These are phyloP conservation scores for Oenanthe melanoleuca DNA, from an alignment of 2,113 vertebrate genomes.

Conservation along the genomic window DNA sequence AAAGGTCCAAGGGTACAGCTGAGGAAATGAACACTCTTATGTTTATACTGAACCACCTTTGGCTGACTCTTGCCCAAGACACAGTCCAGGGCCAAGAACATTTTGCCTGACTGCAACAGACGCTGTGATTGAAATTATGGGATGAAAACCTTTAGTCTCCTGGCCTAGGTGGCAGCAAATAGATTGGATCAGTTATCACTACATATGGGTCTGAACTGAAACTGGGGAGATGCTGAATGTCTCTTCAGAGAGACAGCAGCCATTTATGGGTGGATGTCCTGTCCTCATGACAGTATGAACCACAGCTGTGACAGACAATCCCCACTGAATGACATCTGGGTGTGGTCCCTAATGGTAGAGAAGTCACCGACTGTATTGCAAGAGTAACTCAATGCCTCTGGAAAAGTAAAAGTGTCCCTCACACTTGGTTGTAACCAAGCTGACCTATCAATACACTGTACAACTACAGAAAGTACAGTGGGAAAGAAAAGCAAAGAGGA, in stretches of 20 bases:
- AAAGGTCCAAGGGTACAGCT: not conserved
- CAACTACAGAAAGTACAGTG: not conserved
- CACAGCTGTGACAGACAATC: not conserved
- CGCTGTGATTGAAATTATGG: not conserved
- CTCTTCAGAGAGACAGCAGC: not conserved
- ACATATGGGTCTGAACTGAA: not conserved
- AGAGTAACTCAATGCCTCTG: not conserved
- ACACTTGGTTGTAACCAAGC: not conserved
- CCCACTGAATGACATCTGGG: not conserved
- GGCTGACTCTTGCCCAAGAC: not conserved
- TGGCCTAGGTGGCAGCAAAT: not conserved
- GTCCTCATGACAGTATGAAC: not conserved
- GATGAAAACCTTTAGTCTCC: not conserved
- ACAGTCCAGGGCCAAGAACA: not conserved
- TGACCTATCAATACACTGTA: not conserved
- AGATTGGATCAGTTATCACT: not conserved
- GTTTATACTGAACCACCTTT: not conserved
- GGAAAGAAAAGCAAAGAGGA: not conserved
- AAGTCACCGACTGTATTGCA: fast-evolving
- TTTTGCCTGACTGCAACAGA: not conserved
- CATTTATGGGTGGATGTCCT: not conserved
- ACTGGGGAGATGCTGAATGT: fast-evolving
- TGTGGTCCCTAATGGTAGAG: not conserved
- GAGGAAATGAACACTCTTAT: not conserved
- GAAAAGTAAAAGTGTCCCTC: not conserved